Evolutionary conservation across 1,140 invertebrate genomes (phyloP), one percentile per base, ranked within the genome.

Genomic region (Elymnias hypermnestra): DNA sequence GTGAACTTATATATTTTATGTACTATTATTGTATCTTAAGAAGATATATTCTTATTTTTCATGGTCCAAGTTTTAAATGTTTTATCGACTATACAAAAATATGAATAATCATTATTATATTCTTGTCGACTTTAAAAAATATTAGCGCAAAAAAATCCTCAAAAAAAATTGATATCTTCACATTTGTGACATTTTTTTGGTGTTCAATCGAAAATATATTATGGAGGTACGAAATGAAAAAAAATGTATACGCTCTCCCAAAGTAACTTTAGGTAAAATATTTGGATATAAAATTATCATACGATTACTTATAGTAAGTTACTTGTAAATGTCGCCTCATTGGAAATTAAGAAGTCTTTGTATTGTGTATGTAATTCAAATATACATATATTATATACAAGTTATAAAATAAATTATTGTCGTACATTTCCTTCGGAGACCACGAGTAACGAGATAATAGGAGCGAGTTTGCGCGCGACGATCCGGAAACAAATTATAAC

Each of bases 1-100:
- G 76, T 77, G 65, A 84, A 83, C 81, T 75, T 85, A 82, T 84
- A 85, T 84, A 85, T 85, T 84, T 84, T 85, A 85, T 85, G 76
- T 85, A 85, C 69, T 77, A 84, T 85, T 82, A 84, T 77, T 74
- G 71, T 84, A 84, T 81, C 74, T 77, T 84, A 84, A 84, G 81
- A 81, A 83, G 63, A 84, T 84, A 83, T 81, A 81, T 84, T 76
- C 75, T 83, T 84, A 84, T 84, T 84, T 84, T 84, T 84, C 81
- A 84, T 81, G 81, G 81, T 84, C 81, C 81, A 84, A 84, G 71
- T 84, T 84, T 84, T 83, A 84, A 83, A 84, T 84, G 81, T 84
- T 83, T 84, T 84, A 84, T 83, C 81, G 78, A 84, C 81, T 84
- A 81, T 84, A 84, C 78, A 84, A 83, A 82, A 81, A 78, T 79